Base-by-base conservation (phyloP, 2,113 vertebrate species). In the Corydoras maculifer region DNA sequence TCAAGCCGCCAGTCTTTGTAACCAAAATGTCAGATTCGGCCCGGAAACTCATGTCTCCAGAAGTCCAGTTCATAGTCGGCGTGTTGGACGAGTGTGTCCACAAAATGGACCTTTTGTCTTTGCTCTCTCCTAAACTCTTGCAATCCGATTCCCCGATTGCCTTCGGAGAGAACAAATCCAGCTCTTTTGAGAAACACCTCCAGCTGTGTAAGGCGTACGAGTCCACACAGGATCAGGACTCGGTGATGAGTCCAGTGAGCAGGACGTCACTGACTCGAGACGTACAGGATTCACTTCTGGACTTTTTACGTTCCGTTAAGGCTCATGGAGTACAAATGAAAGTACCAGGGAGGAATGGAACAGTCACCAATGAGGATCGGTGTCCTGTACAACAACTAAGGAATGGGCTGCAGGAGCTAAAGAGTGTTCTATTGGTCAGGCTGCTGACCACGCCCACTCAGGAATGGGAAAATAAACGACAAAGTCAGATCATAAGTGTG, bases 1-100 rank as follows among this genome's bases (percentile, higher is more conserved):
- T 5, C 53, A 30, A 15, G 57, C 29, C 5, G 14, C 14, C 2
- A 43, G 25, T 48, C 18, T 25, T 25, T 25, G 18, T 69, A 7
- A 85, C 79, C 69, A 69, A 51, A n/a, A 50, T 80, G 15, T 32
- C 67, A 2, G 75, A 77, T 3, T 81, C 80, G 3, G 78, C 73
- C 25, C 84, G 81, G 70, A 88, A 81, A 35, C 76, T 84, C 8
- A 81, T 78, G 35, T 89, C 88, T 18, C 61, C 78, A 0, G 91
- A 92, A 75, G 80, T 86, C 12, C 85, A 89, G 72, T 77, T 78
- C 54, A 86, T 93, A 71, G 70, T 86, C 58, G 79, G 75, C 0
- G 83, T 92, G 0, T 30, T 94, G 70, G 85, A 91, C 2, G 89
- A 88, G 68, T 87, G 88, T 65, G 89, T 91, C 77, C 48, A 68